Percentiles rank a stretch among this genome's conserved stretches.
Evolutionary conservation across 30 jellyfish, hydroid and myxozoan genomes (phyloP).

Genomic region (Aurelia coerulea): DNA sequence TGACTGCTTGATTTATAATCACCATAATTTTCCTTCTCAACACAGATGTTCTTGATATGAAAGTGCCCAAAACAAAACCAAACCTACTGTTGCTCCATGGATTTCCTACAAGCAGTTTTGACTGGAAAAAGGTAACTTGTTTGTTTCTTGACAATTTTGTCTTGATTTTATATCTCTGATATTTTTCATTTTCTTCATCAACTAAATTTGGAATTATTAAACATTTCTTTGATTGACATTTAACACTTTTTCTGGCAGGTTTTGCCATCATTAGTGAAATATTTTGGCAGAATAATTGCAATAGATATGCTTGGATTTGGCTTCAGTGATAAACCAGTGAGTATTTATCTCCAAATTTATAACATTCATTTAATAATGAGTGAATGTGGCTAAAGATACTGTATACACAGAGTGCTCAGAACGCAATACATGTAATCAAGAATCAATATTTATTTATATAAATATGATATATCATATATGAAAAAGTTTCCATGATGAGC

Average conservation of each 20-base stretch:
- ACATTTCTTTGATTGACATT: not conserved
- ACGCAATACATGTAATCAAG: too few relatives aligned
- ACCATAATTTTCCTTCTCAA: not conserved
- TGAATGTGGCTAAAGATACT: too few relatives aligned
- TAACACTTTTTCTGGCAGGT: constrained; percentile 14
- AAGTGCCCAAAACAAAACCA: constrained; percentile 20
- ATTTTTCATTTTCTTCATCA: not conserved
- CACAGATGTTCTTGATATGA: constrained; percentile 29
- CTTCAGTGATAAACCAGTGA: constrained; percentile 88
- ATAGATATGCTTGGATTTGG: constrained; percentile 94
- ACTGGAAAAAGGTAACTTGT: constrained; percentile 65
- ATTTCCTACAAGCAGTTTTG: constrained; percentile 92
- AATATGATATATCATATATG: too few relatives aligned
- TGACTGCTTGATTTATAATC: not conserved
- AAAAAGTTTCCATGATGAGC: too few relatives aligned
- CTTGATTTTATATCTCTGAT: not conserved
- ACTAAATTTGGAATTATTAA: not conserved
- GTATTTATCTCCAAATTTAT: not conserved
- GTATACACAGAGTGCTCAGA: too few relatives aligned
- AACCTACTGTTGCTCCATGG: constrained; percentile 78
- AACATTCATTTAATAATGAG: too few relatives aligned
- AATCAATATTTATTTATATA: too few relatives aligned
- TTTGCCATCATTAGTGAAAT: constrained; percentile 17
- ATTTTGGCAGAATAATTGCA: constrained; percentile 75
- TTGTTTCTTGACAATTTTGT: not conserved